Conservation (phyloP, 2,113 vertebrate genomes). For the Corythoichthys intestinalis region DNA sequence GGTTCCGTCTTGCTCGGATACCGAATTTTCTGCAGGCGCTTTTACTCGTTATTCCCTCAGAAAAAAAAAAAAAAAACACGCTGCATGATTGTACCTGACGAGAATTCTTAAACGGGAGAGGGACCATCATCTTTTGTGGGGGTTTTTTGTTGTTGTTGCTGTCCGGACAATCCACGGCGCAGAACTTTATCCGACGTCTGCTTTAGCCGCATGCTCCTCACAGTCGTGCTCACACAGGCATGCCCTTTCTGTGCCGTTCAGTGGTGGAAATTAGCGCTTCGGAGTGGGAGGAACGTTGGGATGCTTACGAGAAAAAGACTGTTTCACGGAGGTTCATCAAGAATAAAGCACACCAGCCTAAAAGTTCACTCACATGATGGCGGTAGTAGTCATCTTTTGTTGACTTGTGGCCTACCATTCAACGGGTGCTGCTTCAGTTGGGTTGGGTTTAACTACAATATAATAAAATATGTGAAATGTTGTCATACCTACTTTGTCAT, state of each 20-base stretch:
- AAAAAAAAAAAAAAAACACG: neutral
- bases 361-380: neutral
- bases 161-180: neutral
- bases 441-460: neutral
- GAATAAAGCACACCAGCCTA: neutral
- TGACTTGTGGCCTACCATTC: neutral
- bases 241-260: constrained; percentile 1
- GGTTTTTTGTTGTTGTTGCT: neutral
- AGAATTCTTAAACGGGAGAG: neutral
- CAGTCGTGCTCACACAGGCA: constrained; percentile 3
- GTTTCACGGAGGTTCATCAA: neutral
- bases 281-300: neutral
- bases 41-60: neutral
- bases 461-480: neutral
- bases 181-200: neutral
- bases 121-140: neutral
- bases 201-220: neutral
- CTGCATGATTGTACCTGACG: neutral
- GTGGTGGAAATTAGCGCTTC: neutral
- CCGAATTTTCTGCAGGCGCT: constrained; percentile 32
- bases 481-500: neutral
- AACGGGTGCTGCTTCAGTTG: neutral
- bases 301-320: neutral
- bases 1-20: constrained; percentile 40
- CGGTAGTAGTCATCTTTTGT: neutral